These are phyloP conservation scores for Carcina quercana DNA, from an alignment of 2,888 invertebrate genomes.

Conservation along the genomic window DNA sequence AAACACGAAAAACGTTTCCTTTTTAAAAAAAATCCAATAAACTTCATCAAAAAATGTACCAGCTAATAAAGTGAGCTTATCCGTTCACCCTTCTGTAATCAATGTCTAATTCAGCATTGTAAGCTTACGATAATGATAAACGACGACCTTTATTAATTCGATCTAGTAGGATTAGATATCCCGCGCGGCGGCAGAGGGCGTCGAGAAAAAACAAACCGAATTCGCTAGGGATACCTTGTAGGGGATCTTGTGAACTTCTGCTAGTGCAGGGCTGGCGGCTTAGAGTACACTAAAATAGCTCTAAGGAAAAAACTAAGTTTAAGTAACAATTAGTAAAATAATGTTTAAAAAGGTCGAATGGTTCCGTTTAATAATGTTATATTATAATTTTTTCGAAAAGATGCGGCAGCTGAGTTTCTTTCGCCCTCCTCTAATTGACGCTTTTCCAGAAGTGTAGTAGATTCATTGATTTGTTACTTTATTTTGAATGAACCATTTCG, in stretches of 20 bases:
- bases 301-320: too few species aligned
- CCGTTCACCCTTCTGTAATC: slow-evolving; percentile 59
- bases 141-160: slow-evolving; percentile 71
- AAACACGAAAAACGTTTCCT: too few species aligned
- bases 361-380: too few species aligned
- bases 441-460: too few species aligned
- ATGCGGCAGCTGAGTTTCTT: too few species aligned
- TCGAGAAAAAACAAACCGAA: slow-evolving; percentile 66
- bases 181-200: slow-evolving; percentile 42
- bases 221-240: slow-evolving; percentile 45
- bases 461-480: too few species aligned
- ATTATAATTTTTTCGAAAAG: too few species aligned
- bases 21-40: not conserved
- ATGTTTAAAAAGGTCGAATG: too few species aligned
- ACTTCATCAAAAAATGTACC: slow-evolving; percentile 4
- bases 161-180: slow-evolving; percentile 61
- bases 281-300: too few species aligned
- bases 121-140: slow-evolving; percentile 71
- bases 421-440: too few species aligned
- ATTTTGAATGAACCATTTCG: too few species aligned
- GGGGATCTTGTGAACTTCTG: slow-evolving; percentile 27
- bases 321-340: too few species aligned
- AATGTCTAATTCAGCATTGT: slow-evolving; percentile 66
- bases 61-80: slow-evolving; percentile 52
- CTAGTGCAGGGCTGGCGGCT: slow-evolving; percentile 26